phyloP scores from a whole-genome alignment of 1,140 invertebrate species.

The Drosophila malerkotliana region DNA sequence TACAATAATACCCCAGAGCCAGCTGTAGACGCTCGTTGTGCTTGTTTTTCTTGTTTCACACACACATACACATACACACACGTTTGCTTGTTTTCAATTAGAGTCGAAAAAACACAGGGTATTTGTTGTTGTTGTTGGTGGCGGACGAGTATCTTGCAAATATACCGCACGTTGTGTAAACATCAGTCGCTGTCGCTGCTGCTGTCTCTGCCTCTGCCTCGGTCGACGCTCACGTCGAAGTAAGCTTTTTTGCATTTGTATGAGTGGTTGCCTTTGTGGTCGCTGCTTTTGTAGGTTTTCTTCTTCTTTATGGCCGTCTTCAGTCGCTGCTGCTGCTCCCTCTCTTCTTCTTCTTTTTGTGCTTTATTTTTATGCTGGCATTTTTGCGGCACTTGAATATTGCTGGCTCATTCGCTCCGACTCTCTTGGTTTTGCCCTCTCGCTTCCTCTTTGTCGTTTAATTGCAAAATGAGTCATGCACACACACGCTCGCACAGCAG shows the following conservation, averaged over 20 bases:
- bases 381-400: conserved; percentile 76
- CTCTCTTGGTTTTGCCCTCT: conserved; percentile 4
- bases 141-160: conserved; percentile 59
- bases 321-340: conserved; percentile 4
- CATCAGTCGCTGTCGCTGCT: conserved; percentile 55
- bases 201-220: conserved; percentile 13
- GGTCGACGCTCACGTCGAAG: conserved; percentile 58
- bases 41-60: conserved; percentile 70
- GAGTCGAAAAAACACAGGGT: conserved; percentile 52
- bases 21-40: conserved; percentile 67
- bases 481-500: conserved; percentile 24
- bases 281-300: conserved; percentile 60
- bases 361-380: conserved; percentile 80
- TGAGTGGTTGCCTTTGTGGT: conserved; percentile 54
- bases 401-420: conserved; percentile 28
- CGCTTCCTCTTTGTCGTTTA: conserved; percentile 66
- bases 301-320: conserved; percentile 30
- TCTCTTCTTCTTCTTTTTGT: conserved; percentile 47
- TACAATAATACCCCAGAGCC: conserved; percentile 55
- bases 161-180: conserved; percentile 76
- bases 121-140: conserved; percentile 34
- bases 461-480: conserved; percentile 80
- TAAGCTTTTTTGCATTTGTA: conserved; percentile 34
- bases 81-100: conserved; percentile 79
- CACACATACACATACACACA: conserved; percentile 6